A percentile compares a stretch with the other conserved stretches of the same genome.
phyloP scores from a whole-genome alignment of 2,113 vertebrate genomes.

The Salvelinus sp. region DNA sequence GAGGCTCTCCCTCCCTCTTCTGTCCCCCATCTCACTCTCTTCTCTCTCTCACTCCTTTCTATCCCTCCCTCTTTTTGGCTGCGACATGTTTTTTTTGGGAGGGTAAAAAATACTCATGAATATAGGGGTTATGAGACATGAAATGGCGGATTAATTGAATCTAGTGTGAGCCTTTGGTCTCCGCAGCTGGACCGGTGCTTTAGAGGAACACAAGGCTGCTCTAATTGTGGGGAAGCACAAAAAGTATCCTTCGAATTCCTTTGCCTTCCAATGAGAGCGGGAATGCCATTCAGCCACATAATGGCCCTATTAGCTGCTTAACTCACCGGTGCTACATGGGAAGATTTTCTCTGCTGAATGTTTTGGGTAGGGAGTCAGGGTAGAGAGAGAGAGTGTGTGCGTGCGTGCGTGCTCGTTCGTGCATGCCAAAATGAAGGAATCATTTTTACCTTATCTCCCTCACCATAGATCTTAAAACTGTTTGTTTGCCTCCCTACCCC shows the following conservation, averaged over 20 bases:
- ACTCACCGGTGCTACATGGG: constrained; percentile 82
- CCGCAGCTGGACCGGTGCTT: constrained; percentile 85
- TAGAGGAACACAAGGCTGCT: constrained; percentile 86
- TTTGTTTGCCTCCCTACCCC: constrained; percentile 25
- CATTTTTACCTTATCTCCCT: background rate
- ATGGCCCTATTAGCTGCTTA: constrained; percentile 97
- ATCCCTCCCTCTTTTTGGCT: constrained; percentile 33
- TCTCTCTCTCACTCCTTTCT: constrained; percentile 44
- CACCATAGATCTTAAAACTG: constrained; percentile 1
- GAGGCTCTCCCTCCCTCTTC: constrained; percentile 58
- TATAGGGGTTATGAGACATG: constrained; percentile 82
- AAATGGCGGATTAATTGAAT: constrained; percentile 98
- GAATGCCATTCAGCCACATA: constrained; percentile 88
- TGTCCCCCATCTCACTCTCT: constrained; percentile 34
- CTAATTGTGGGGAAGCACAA: constrained; percentile 91
- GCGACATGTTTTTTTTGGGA: constrained; percentile 53
- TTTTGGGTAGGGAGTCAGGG: background rate
- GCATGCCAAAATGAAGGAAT: background rate
- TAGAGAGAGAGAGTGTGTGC: background rate
- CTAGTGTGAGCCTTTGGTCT: constrained; percentile 87
- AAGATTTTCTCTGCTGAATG: constrained; percentile 73
- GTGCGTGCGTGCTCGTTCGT: constrained; percentile 12
- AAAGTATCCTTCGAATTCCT: constrained; percentile 99
- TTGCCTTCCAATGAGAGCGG: constrained; percentile 83
- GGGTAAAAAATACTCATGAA: constrained; percentile 87